Conservation (phyloP, 2,888 invertebrate species). For the Drosophila recens region DNA sequence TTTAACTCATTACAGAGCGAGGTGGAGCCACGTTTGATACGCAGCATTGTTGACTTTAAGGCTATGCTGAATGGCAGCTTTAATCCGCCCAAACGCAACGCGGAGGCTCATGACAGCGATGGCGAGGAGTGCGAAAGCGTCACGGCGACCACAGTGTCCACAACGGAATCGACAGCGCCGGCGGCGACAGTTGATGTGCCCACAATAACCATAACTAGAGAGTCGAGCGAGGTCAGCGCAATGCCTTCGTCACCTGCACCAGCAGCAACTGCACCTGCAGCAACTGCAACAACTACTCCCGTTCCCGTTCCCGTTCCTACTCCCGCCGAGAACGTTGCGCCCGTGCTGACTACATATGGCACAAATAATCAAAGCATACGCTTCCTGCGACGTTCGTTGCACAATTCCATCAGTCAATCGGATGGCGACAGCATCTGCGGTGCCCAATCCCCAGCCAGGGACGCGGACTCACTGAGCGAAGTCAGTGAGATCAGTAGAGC, state of each 20-base stretch:
- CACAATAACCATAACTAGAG: not conserved
- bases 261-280: not conserved
- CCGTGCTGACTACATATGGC: slow-evolving; percentile 63
- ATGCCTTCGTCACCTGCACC: not conserved
- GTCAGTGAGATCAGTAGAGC: slow-evolving; percentile 37
- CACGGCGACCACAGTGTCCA: slow-evolving; percentile 38
- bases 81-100: slow-evolving; percentile 58
- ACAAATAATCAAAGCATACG: slow-evolving; percentile 61
- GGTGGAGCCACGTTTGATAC: slow-evolving; percentile 81
- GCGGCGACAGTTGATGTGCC: slow-evolving; percentile 3
- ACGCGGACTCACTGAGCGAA: slow-evolving; percentile 21
- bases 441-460: slow-evolving; percentile 21
- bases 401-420: slow-evolving; percentile 63
- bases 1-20: slow-evolving; percentile 71
- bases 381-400: slow-evolving; percentile 60
- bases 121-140: slow-evolving; percentile 63
- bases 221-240: slow-evolving; percentile 1
- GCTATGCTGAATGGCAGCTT: slow-evolving; percentile 82
- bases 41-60: slow-evolving; percentile 80
- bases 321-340: slow-evolving; percentile 17
- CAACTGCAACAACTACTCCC: not conserved
- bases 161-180: slow-evolving; percentile 24
- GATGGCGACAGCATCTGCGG: slow-evolving; percentile 70
- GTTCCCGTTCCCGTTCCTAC: not conserved
- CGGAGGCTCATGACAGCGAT: slow-evolving; percentile 56